These are phyloP conservation scores for Acronicta leporina DNA, from an alignment of 2,888 invertebrate genomes.

Conservation along the genomic window DNA sequence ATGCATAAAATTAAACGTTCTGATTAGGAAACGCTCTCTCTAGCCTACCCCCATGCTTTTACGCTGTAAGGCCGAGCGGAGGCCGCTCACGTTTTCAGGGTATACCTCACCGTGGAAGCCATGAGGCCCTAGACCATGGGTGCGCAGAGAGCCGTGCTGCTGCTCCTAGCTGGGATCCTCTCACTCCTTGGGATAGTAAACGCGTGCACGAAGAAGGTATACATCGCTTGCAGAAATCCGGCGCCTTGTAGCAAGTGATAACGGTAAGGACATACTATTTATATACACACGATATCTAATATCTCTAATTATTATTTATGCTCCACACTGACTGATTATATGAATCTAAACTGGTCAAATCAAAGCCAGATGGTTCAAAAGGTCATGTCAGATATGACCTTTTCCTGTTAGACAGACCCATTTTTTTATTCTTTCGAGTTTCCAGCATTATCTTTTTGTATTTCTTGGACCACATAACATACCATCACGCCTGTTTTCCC, in stretches of 20 bases:
- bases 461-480: too few species aligned
- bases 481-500: too few species aligned
- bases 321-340: too few species aligned
- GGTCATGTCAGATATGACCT: too few species aligned
- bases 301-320: too few species aligned
- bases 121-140: slow-evolving; percentile 69
- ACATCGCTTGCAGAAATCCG: slow-evolving; percentile 76
- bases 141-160: slow-evolving; percentile 60
- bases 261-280: slow-evolving; percentile 23
- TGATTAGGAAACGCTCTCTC: not conserved
- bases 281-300: not conserved
- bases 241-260: slow-evolving; percentile 75
- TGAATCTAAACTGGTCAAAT: too few species aligned
- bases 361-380: too few species aligned
- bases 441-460: too few species aligned
- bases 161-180: slow-evolving; percentile 63
- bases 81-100: slow-evolving; percentile 57
- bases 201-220: slow-evolving; percentile 76
- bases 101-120: slow-evolving; percentile 54
- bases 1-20: too few species aligned
- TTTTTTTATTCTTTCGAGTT: too few species aligned
- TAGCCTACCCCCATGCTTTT: slow-evolving; percentile 14
- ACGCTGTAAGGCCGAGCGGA: slow-evolving; percentile 47
- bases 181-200: slow-evolving; percentile 62
- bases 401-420: too few species aligned